phyloP scores from a whole-genome alignment of 2,113 vertebrate genomes.

The Sylvicapra grimmia region DNA sequence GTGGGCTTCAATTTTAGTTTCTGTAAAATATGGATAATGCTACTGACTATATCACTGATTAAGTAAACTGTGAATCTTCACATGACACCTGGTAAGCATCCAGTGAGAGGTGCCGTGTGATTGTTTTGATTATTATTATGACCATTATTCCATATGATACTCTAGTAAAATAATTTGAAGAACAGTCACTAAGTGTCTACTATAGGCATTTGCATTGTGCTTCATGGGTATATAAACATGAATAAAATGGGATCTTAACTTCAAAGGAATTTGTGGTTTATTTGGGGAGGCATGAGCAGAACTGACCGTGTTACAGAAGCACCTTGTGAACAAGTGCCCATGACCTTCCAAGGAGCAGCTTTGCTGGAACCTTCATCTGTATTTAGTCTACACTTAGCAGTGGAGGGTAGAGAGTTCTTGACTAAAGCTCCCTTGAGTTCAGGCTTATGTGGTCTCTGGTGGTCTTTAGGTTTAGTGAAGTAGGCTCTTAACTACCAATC shows the following conservation, averaged over 20 bases:
- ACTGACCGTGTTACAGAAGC: not conserved
- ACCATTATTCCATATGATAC: not conserved
- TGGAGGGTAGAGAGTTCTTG: not conserved
- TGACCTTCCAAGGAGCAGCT: not conserved
- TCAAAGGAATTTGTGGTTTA: slow-evolving; percentile 20
- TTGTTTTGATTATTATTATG: not conserved
- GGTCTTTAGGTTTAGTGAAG: not conserved
- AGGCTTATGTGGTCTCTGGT: not conserved
- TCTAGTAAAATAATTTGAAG: not conserved
- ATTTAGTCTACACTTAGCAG: not conserved
- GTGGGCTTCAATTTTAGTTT: not conserved
- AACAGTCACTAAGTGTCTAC: not conserved
- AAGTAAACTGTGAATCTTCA: not conserved
- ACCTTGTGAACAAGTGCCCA: not conserved
- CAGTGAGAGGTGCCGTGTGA: not conserved
- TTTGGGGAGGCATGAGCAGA: not conserved
- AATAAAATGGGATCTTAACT: not conserved
- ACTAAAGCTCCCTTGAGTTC: not conserved
- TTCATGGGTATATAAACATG: not conserved
- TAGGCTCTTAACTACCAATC: not conserved
- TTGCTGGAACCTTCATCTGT: not conserved
- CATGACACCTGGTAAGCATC: not conserved
- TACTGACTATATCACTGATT: not conserved
- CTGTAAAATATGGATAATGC: not conserved
- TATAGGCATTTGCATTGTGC: not conserved